Evolutionary conservation across 2,113 vertebrate species (phyloP).

Genomic region (Peromyscus polionotus): DNA sequence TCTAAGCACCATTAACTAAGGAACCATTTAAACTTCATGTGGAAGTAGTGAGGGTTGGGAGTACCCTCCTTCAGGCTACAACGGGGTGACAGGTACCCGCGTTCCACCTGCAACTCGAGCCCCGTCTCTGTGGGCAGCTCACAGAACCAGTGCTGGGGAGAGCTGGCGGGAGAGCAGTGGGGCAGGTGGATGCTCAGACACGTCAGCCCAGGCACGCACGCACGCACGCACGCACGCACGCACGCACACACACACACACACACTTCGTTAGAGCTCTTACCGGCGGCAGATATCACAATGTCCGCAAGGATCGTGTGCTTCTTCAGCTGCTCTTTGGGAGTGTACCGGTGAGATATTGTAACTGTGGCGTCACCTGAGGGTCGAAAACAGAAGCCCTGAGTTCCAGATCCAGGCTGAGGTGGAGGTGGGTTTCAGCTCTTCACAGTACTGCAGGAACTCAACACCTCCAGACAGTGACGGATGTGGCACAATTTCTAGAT

Average conservation of each 20-base stretch:
- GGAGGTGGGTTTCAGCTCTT: not conserved
- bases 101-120: not conserved
- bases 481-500: not conserved
- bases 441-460: conserved; percentile 19
- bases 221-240: too few relatives aligned
- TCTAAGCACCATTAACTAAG: conserved; percentile 23
- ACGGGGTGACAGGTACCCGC: not conserved
- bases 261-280: conserved; percentile 79
- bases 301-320: conserved; percentile 96
- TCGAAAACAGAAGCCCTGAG: not conserved
- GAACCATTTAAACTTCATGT: conserved; percentile 1
- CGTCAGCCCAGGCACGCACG: accelerated
- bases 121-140: not conserved
- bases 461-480: not conserved
- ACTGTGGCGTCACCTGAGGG: conserved; percentile 96
- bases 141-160: not conserved
- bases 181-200: not conserved
- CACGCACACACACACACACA: too few relatives aligned
- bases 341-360: conserved; percentile 97
- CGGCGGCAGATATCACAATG: conserved; percentile 97
- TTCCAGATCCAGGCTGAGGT: not conserved
- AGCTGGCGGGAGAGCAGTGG: not conserved
- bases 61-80: not conserved
- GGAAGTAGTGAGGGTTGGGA: not conserved
- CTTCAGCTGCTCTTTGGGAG: conserved; percentile 96